Evolutionary conservation across 2,113 vertebrate genomes (phyloP).

Genomic region (Nicator chloris): DNA sequence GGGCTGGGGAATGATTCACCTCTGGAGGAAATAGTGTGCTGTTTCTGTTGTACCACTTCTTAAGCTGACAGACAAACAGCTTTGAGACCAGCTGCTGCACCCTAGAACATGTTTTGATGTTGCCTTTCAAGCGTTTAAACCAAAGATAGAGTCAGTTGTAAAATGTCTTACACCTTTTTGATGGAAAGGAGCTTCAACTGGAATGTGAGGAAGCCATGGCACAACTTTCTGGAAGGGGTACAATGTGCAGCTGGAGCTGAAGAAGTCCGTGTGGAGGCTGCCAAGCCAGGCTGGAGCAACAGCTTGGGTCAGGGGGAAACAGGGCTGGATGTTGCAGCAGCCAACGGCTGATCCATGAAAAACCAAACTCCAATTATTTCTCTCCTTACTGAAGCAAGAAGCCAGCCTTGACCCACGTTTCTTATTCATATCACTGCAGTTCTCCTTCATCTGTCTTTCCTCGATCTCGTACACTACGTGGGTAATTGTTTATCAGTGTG

Average conservation of each 20-base stretch:
- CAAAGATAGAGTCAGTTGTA: background rate
- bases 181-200: background rate
- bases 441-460: background rate
- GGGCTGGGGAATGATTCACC: background rate
- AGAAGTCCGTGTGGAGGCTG: background rate
- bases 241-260: background rate
- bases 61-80: background rate
- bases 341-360: accelerated
- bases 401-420: background rate
- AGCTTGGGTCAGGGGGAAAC: background rate
- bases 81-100: background rate
- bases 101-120: background rate
- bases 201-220: accelerated
- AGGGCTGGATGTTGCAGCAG: background rate
- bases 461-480: accelerated
- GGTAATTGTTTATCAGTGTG: background rate
- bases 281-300: background rate
- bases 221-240: background rate
- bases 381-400: background rate
- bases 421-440: background rate
- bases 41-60: background rate
- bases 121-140: background rate
- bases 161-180: background rate
- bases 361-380: background rate
- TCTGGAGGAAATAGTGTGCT: background rate